Base-by-base conservation (phyloP, 2,888 invertebrate genomes). In the Acanthoscelides obtectus region DNA sequence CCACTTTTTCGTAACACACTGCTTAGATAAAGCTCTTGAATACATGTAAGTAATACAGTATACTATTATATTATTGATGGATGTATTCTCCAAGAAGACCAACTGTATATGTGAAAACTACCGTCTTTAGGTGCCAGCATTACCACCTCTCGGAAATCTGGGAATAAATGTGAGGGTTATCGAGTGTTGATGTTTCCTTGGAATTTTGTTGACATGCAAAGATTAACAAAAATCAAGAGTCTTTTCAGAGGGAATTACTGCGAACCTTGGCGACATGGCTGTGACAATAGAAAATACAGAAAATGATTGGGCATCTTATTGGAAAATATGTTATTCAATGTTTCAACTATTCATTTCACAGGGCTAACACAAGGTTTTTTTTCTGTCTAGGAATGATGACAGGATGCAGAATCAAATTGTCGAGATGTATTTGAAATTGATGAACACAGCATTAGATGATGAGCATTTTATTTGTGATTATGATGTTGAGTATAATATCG, bases 391-490 rank as follows among this genome's bases (percentile, higher is more conserved):
- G 71, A 81, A 79, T 27, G 77, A 82, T 72, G 63, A 72, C 20
- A 75, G 77, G 64, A 79, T 81, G 70, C 85, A 85, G 74, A 80
- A 84, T 67, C 76, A 79, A 67, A 77, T 79, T 72, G 79, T 83
- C 6, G 85, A 85, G 72, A 76, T 76, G 68, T 86, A 84, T 74
- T 76, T 85, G 66, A 80, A 79, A 72, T 71, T 84, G 22, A 78
- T 85, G 69, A 81, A 80, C 17, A 75, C 79, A 22, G 81, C 83
- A 12, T 75, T 85, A 69, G 85, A 85, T 72, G 82, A 85, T 73
- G 84, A 85, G 70, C 81, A 82, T 72, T 86, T 86, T 79, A 82
- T 85, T 74, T 82, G 80, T 75, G 85, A 85, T 81, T 86, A 84
- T 76, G 80, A 85, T 74, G 76, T 77, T 69, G 77, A 80, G 20